Base-by-base conservation (phyloP, 1,140 invertebrate species). In the Drosophila burlai region DNA sequence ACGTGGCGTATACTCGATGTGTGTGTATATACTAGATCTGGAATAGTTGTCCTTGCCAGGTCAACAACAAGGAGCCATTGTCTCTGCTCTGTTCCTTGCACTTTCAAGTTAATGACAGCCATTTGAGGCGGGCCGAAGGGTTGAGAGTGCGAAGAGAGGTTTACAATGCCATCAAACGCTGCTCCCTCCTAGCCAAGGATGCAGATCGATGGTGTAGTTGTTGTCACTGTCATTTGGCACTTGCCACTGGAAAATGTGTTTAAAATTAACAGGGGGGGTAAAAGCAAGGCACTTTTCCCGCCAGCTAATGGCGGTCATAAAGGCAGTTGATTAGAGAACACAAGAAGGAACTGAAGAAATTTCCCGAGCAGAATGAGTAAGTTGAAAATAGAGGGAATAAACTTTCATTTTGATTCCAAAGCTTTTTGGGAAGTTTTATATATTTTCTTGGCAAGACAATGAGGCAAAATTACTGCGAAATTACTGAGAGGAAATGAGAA, bases 391-490 rank as follows among this genome's bases (percentile, higher is more conserved):
- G 40, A 67, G 47, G 45, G 36, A 63, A 54, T 74, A 75, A 55
- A 80, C 69, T 81, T 80, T 80, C 46, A 68, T 66, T 67, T 62
- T 81, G 69, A 75, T 45, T 80, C 65, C 38, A 40, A 68, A 69
- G 62, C 80, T 74, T 42, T 77, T 77, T 77, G 77, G 59, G 77
- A 59, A 67, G 50, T 62, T 60, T 68, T 68, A 80, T 64, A 52
- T 38, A 71, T 67, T 78, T 82, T 83, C 63, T 69, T 83, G 80
- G 68, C 80, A 80, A 79, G 78, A 59, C 45, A 63, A 80, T 63
- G 26, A 43, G 45, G 26, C 45, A 46, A 54, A 76, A 76, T 76
- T 65, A 59, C 46, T 45, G 34, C 24, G 21, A 76, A 76, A 76
- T 73, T 43, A 50, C 36, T 29, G 62, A 31, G 29, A 47, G 50